Percentiles rank a stretch among this genome's conserved stretches.
phyloP scores from a whole-genome alignment of 1,140 invertebrate species.

The Lordiphosa clarofinis region DNA sequence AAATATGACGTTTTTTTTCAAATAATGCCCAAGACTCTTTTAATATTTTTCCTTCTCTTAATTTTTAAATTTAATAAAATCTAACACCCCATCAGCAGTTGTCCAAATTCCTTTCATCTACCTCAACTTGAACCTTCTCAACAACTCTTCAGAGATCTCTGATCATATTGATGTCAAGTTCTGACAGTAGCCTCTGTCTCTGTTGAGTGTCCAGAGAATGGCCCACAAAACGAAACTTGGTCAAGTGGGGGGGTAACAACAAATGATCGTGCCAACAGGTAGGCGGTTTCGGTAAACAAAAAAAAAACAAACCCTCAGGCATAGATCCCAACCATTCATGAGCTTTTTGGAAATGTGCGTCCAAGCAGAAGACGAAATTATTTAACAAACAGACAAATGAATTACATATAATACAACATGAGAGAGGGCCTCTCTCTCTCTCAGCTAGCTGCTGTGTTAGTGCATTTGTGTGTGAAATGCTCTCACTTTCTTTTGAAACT shows the following conservation, averaged over 20 bases:
- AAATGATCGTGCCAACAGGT: conserved; percentile 42
- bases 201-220: conserved; percentile 11
- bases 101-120: conserved; percentile 2
- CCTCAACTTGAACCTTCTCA: conserved; percentile 27
- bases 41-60: no score
- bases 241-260: conserved; percentile 30
- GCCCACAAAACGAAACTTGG: conserved; percentile 21
- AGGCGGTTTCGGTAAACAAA: conserved; percentile 26
- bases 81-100: neutral
- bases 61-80: no score
- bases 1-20: no score
- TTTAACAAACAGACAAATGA: conserved; percentile 58
- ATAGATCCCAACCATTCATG: conserved; percentile 11
- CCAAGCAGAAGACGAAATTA: conserved; percentile 36
- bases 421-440: neutral
- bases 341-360: conserved; percentile 18
- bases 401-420: conserved; percentile 39
- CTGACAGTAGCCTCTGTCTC: conserved; percentile 38
- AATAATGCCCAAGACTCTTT: no score
- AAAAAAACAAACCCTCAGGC: conserved; percentile 21
- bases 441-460: conserved; percentile 22
- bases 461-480: conserved; percentile 45
- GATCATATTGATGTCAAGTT: conserved; percentile 54
- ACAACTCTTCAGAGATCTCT: conserved; percentile 20
- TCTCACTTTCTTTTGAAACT: conserved; percentile 79